These are phyloP conservation scores for Agonopterix arenella DNA, from an alignment of 2,888 invertebrate genomes.

Conservation along the genomic window DNA sequence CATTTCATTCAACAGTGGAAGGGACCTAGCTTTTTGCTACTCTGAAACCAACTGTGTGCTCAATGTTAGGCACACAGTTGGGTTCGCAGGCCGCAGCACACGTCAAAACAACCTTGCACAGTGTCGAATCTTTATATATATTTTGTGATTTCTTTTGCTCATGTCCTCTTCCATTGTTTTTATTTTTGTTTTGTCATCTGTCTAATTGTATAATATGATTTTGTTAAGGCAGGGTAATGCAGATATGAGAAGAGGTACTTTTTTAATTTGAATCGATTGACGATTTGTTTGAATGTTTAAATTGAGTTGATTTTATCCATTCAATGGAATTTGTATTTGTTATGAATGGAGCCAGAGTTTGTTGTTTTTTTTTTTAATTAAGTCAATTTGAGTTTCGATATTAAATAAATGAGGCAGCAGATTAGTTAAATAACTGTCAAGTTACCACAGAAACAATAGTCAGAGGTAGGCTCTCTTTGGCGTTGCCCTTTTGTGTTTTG, in stretches of 20 bases:
- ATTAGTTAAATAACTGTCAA: constrained; percentile 65
- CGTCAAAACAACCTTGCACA: constrained; percentile 44
- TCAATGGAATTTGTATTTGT: constrained; percentile 71
- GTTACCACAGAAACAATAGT: constrained; percentile 72
- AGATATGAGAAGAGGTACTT: constrained; percentile 74
- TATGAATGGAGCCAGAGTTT: constrained; percentile 69
- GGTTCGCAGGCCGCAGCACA: constrained; percentile 30
- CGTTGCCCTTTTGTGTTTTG: constrained; percentile 44
- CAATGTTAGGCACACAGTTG: background rate
- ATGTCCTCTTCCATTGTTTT: constrained; percentile 72
- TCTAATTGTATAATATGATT: constrained; percentile 70
- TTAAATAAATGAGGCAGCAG: constrained; percentile 57
- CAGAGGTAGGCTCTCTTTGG: constrained; percentile 70
- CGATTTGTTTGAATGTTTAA: constrained; percentile 72
- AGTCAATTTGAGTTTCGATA: constrained; percentile 66
- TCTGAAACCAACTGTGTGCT: constrained; percentile 38
- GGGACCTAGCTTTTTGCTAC: constrained; percentile 51
- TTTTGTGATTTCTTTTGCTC: constrained; percentile 72
- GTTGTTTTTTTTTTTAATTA: constrained; percentile 66
- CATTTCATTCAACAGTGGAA: constrained; percentile 68
- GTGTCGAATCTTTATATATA: constrained; percentile 54
- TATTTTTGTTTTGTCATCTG: constrained; percentile 63
- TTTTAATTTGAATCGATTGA: constrained; percentile 62
- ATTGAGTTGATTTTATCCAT: constrained; percentile 74
- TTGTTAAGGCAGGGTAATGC: constrained; percentile 75